These are phyloP conservation scores for Melanerpes aurifrons DNA, from an alignment of 2,113 vertebrate species.

Conservation along the genomic window DNA sequence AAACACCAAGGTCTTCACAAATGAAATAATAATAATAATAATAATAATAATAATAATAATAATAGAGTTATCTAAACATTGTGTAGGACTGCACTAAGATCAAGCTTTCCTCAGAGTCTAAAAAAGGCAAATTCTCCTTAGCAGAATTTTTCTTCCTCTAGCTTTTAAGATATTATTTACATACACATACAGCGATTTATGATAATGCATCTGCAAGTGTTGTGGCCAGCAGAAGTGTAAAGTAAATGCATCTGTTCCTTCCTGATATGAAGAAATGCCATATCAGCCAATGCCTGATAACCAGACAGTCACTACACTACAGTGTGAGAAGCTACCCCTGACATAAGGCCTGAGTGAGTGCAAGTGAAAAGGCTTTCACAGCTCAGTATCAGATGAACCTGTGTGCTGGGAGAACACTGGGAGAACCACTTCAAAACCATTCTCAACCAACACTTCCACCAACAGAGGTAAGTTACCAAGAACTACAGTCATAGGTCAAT, in stretches of 20 bases:
- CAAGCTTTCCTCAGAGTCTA: not conserved
- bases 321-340: not conserved
- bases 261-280: not conserved
- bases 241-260: not conserved
- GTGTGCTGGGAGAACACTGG: not conserved
- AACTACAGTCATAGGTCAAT: rapidly evolving
- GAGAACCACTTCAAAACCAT: not conserved
- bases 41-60: not conserved
- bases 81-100: not conserved
- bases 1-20: not conserved
- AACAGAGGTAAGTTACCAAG: not conserved
- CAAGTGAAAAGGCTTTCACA: not conserved
- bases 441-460: not conserved
- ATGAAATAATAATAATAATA: not conserved
- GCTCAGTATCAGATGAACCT: not conserved
- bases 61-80: not conserved
- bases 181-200: not conserved
- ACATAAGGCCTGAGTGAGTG: not conserved
- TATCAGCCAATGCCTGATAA: not conserved
- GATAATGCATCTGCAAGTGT: not conserved
- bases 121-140: not conserved
- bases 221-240: not conserved
- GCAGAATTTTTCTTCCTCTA: not conserved
- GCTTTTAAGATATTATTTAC: not conserved
- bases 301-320: not conserved